Evolutionary conservation across 2,797 vertebrate species (phyloP).

Genomic region (Platyrinchus mystaceus): DNA sequence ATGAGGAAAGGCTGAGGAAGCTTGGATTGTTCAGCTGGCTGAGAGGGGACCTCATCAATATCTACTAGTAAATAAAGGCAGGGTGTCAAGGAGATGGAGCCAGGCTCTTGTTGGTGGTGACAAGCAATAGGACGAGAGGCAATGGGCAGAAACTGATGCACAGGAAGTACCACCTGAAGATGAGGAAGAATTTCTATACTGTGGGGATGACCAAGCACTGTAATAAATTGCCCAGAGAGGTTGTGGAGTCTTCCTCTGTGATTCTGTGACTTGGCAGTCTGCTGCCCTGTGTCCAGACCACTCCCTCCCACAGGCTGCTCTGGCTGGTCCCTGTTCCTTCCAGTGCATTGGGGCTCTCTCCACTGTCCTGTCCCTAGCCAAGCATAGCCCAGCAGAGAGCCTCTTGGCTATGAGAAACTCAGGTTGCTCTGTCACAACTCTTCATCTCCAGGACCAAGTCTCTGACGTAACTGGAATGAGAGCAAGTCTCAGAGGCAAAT

Average conservation of each 20-base stretch:
- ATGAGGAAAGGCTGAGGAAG: background rate
- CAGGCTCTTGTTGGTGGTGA: background rate
- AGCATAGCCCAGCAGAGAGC: background rate
- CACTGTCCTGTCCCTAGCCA: background rate
- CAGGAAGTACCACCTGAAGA: background rate
- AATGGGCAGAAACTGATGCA: background rate
- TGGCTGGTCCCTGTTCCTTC: background rate
- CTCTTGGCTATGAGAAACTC: background rate
- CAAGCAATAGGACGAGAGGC: background rate
- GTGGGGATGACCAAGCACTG: rapidly evolving
- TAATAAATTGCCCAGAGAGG: background rate
- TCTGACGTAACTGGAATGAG: background rate
- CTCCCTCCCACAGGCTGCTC: background rate
- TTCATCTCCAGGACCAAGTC: background rate
- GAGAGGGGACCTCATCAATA: background rate
- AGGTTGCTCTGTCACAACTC: background rate
- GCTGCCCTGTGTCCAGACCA: background rate
- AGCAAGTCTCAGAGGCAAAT: background rate
- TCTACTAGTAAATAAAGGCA: background rate
- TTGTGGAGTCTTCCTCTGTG: background rate
- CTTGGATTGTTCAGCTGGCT: background rate
- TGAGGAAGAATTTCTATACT: background rate
- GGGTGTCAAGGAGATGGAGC: background rate
- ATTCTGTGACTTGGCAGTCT: background rate
- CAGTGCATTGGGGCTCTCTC: background rate